Base-by-base conservation (phyloP, 1,140 invertebrate genomes). In the Cardiocondyla obscurior region DNA sequence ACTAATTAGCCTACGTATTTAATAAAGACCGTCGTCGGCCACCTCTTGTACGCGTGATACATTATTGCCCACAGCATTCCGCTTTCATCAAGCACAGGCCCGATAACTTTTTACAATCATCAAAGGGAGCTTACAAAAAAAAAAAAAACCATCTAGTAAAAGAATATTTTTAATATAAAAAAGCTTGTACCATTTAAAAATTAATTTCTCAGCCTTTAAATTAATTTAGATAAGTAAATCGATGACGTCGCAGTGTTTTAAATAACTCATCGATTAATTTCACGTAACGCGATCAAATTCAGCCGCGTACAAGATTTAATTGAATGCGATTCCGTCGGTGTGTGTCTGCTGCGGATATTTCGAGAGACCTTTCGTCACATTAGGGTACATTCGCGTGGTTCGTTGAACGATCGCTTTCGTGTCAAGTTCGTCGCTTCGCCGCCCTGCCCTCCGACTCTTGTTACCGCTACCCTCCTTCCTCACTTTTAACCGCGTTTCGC, bases 1-100 rank as follows among this genome's bases (percentile, higher is more conserved):
- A 92, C 87, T 91, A 91, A 90, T 92, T 93, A 93, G 90, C 90
- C 85, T 85, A 90, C 87, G 92, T 85, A 92, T 93, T 92, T 92
- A 93, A 93, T 93, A 92, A 92, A 74, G 85, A 85, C 55, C 69
- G 30, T 36, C 49, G 25, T 28, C 36, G 51, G 39, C 36, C 53
- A 49, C 30, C 57, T 76, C 51, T 46, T 62, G 10, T 44, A 22
- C 25, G 51, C 39, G 30, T 33, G 46, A 16, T 28, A 51, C 65
- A 79, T 83, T 58, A 86, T 72, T 67, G 44, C 49, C 22, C 62
- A 46, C 36, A 39, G n/a, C 39, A 22, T 83, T 73, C 58, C 44
- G 36, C 65, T 84, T 51, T 44, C 28, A 57, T 53, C 36, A 62
- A 44, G 12, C 22, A 22, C 44, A 28, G 1, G 10, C 8, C 8